phyloP scores from a whole-genome alignment of 2,113 vertebrate species.

The Henicopernis longicauda region DNA sequence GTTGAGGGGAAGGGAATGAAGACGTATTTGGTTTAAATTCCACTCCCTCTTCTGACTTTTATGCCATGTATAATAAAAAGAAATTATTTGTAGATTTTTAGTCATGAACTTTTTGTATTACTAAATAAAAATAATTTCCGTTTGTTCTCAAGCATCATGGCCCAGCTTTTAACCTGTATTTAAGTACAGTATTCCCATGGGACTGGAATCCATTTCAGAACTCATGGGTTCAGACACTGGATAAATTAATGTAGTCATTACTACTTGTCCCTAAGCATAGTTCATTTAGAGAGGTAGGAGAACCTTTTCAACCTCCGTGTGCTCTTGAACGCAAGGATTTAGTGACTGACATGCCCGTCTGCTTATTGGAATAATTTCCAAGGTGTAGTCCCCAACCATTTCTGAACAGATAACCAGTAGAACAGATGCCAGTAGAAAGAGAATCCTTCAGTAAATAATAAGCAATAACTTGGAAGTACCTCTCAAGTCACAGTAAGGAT shows the following conservation, averaged over 20 bases:
- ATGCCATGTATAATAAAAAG: neutral
- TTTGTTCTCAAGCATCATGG: neutral
- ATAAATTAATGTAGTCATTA: neutral
- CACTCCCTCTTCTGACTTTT: neutral
- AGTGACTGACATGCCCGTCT: slow-evolving; percentile 49
- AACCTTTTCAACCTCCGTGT: neutral
- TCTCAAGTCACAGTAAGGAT: neutral
- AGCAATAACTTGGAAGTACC: neutral
- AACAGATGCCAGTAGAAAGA: neutral
- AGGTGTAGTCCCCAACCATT: neutral
- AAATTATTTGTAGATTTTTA: neutral
- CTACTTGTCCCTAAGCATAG: neutral
- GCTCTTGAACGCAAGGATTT: neutral
- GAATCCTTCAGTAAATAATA: neutral
- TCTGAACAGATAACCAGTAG: neutral
- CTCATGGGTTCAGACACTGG: neutral
- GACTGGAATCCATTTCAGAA: neutral
- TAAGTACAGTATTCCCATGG: neutral
- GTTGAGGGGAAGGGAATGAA: neutral
- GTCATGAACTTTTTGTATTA: neutral
- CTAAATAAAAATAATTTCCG: neutral
- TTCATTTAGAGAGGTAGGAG: neutral
- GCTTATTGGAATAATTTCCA: neutral
- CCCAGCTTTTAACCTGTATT: neutral
- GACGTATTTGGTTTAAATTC: neutral